Base-by-base conservation (phyloP, 2,797 vertebrate genomes). In the Numenius phaeopus region DNA sequence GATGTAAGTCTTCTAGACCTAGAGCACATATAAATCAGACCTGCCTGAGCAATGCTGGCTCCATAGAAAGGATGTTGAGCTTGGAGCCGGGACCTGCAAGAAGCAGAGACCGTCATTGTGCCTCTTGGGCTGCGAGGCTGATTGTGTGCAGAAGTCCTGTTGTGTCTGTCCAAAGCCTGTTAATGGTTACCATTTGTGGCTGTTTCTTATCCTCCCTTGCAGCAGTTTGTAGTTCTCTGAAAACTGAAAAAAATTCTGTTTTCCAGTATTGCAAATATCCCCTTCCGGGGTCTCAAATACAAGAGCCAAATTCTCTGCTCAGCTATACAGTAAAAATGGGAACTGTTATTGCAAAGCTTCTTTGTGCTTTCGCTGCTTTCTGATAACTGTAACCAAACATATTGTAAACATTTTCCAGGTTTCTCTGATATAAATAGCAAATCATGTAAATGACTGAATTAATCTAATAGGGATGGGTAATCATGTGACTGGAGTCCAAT, bases 51-150 rank as follows among this genome's bases (percentile, higher is more conserved):
- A 62, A 34, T 2, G 9, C 1, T 64, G 30, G 14, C 62, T 80
- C 52, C 17, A 3, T 0, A 26, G 42, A 40, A 81, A 81, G 12
- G 20, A 3, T 0, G 3, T 1, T 39, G 59, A 52, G 11, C 42
- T 71, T 42, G 32, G 37, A 64, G 54, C 32, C 54, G 49, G 29
- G 12, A 27, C 15, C 26, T 81, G 22, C 57, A 39, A 50, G 40
- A 12, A 47, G 8, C n/a, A 34, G 59, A 57, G 27, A 20, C 26
- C 14, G 4, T 16, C 3, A 2, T 5, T 14, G 11, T n/a, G 12
- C 13, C 18, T 15, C 16, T 47, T 59, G 46, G 34, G 32, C 29
- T 96, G n/a, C 1, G 0, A 83, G 49, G 23, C 5, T 26, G 50
- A 30, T 23, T 37, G 5, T 62, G 5, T 61, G 14, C 3, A 14